phyloP scores from a whole-genome alignment of 2,113 vertebrate genomes.

The Arothron firmamentum region DNA sequence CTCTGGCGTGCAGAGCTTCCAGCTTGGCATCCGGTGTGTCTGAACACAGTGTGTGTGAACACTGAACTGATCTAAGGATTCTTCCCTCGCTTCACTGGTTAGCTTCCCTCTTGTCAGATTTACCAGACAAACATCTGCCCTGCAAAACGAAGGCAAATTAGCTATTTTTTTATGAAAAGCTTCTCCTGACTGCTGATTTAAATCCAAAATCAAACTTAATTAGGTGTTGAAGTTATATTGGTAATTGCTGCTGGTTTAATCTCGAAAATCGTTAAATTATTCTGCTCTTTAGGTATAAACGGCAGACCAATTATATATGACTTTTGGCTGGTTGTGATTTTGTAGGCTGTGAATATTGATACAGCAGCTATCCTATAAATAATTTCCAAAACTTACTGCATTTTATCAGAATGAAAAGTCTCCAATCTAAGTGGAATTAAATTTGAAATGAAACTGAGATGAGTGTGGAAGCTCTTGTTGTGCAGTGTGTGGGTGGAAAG shows the following conservation, averaged over 20 bases:
- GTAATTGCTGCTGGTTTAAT: conserved; percentile 2
- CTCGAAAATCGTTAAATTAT: conserved; percentile 28
- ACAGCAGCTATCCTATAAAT: conserved; percentile 9
- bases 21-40: conserved; percentile 46
- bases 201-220: background rate
- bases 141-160: conserved; percentile 16
- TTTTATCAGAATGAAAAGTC: conserved; percentile 6
- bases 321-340: conserved; percentile 8
- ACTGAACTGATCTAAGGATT: conserved; percentile 37
- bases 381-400: conserved; percentile 12
- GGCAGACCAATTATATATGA: background rate
- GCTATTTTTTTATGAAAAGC: conserved; percentile 26
- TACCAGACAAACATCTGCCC: conserved; percentile 49
- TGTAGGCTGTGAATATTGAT: conserved; percentile 1
- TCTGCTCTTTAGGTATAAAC: conserved; percentile 9
- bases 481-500: conserved; percentile 45
- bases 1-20: conserved; percentile 36
- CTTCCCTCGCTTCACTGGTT: conserved; percentile 36
- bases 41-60: too few relatives aligned
- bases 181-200: conserved; percentile 18
- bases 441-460: conserved; percentile 22
- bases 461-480: conserved; percentile 23
- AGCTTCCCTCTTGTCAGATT: conserved; percentile 43
- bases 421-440: conserved; percentile 12
- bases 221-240: background rate